Conservation (phyloP, 2,113 vertebrate genomes). For the Petrocephalus zakoni region DNA sequence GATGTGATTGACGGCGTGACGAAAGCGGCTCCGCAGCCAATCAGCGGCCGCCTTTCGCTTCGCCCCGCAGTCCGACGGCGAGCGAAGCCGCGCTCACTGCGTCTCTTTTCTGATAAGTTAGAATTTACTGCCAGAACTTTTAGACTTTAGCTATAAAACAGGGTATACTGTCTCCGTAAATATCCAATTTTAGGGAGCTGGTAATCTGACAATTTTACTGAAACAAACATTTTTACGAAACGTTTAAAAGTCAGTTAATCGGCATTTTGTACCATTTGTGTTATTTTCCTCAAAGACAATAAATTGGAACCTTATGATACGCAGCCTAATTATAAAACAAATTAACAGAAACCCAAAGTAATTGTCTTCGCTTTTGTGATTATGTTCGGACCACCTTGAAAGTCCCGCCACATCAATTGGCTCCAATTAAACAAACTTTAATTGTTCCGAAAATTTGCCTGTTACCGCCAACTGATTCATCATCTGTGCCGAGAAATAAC, state of each 20-base stretch:
- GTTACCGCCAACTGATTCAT: not conserved
- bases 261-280: not conserved
- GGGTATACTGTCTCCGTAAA: not conserved
- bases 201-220: not conserved
- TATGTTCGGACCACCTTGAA: not conserved
- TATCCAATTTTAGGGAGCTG: not conserved
- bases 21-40: constrained; percentile 72
- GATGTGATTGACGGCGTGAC: constrained; percentile 77
- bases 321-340: not conserved
- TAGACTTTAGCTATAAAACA: not conserved
- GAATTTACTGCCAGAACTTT: not conserved
- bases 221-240: not conserved
- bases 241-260: not conserved
- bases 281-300: not conserved
- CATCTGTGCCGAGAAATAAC: not conserved
- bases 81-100: not conserved
- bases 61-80: not conserved
- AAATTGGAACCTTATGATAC: not conserved
- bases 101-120: not conserved
- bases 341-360: not conserved
- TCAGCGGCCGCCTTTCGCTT: constrained; percentile 59
- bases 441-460: not conserved
- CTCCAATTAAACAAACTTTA: not conserved
- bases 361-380: not conserved
- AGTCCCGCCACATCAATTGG: not conserved